Evolutionary conservation across 2,113 vertebrate genomes (phyloP), one percentile per base, ranked within the genome.

Genomic region (Camelus dromedarius): DNA sequence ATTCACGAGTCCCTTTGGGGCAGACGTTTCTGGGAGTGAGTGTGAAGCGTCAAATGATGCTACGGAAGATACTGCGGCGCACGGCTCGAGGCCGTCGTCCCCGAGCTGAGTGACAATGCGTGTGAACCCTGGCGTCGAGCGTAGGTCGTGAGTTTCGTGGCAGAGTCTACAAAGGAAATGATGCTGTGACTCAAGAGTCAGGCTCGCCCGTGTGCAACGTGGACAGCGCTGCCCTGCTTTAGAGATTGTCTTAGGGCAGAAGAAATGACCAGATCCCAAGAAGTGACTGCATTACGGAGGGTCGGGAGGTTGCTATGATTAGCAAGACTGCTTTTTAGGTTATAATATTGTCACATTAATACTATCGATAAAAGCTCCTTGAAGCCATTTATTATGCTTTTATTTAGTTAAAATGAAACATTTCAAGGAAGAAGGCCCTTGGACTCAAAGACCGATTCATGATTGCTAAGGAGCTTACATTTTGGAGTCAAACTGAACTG

Each of bases 361-460:
- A 54, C 28, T 82, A 72, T 62, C 48, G 35, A 81, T 66, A 64
- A 76, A 69, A 67, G 19, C 20, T 67, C 70, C 42, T 76, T 69
- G 42, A 86, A 87, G 24, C 6, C 60, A 42, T 56, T 56, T 76
- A 26, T 64, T 86, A 73, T 60, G n/a, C 7, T 42, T 75, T 60
- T 28, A 62, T 80, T 89, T 42, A 60, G 30, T 50, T 70, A 69
- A 79, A 88, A 89, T 69, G 76, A 77, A 94, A 88, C 38, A 46
- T 8, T 35, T 93, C 58, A 35, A 54, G 50, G 62, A 69, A 62
- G 91, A 60, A 97, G 24, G 5, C 10, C 42, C 50, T 38, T 10
- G 8, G 1, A 81, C n/a, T 24, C 54, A 22, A 42, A 19, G 28
- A 80, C 32, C 12, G 42, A 52, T 52, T 89, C 38, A 35, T 11